Conservation (phyloP, 2,113 vertebrate genomes). For the Catharus minimus region DNA sequence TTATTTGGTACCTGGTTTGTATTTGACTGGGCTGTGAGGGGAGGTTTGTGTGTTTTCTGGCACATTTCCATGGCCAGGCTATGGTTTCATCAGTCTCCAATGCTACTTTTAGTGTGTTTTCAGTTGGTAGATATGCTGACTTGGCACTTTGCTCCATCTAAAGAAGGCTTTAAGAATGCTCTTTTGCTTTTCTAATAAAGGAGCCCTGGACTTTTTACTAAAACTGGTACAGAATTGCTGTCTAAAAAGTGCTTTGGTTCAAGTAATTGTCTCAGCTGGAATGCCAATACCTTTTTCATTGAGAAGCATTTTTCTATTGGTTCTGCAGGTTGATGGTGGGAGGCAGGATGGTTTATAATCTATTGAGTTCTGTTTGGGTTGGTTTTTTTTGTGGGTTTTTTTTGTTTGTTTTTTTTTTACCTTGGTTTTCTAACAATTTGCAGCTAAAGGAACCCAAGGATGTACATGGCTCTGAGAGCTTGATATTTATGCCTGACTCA, state of each 20-base stretch:
- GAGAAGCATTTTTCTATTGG: not conserved
- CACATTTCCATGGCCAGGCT: not conserved
- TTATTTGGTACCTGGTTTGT: conserved; percentile 33
- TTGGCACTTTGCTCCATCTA: conserved; percentile 49
- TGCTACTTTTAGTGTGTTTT: conserved; percentile 57
- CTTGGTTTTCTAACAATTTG: conserved; percentile 41
- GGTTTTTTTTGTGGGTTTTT: not conserved
- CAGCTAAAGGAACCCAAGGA: conserved; percentile 17
- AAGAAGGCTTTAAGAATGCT: conserved; percentile 25
- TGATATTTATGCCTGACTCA: not conserved
- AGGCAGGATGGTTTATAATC: not conserved
- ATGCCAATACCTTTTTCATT: not conserved
- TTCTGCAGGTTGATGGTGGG: not conserved
- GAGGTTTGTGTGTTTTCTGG: conserved; percentile 15
- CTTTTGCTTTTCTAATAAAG: conserved; percentile 36
- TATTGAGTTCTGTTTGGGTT: not conserved
- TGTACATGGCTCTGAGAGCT: not conserved
- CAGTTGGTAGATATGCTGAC: conserved; percentile 29
- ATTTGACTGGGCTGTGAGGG: not conserved
- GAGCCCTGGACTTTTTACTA: not conserved
- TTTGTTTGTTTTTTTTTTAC: not conserved
- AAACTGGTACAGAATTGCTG: not conserved
- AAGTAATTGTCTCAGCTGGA: not conserved
- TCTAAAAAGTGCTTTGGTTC: not conserved
- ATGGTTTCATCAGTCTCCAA: conserved; percentile 21